A percentile compares a stretch with the other conserved stretches of the same genome.
These are phyloP conservation scores for Pollachius pollachius DNA, from an alignment of 2,113 vertebrate species.

Conservation along the genomic window DNA sequence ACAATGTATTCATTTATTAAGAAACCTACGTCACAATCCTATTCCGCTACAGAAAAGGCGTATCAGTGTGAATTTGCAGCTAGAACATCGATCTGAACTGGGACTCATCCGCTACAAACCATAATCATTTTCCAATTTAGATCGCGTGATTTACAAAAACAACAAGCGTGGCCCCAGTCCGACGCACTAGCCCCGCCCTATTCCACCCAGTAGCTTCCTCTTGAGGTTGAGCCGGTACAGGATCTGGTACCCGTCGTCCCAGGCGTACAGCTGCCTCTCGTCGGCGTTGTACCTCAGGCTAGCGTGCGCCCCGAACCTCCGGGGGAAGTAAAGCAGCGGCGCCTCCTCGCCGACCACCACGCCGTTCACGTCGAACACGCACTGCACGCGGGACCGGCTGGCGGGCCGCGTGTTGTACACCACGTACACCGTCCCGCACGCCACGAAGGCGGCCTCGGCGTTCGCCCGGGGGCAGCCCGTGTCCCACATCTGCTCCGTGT, in stretches of 20 bases:
- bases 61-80: no score
- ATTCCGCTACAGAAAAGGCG: no score
- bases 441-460: constrained; percentile 88
- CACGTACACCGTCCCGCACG: constrained; percentile 89
- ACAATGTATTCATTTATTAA: no score
- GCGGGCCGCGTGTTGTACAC: constrained; percentile 93
- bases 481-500: constrained; percentile 97
- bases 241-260: constrained; percentile 97
- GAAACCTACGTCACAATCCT: no score
- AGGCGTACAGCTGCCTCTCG: constrained; percentile 90
- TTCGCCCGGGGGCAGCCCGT: constrained; percentile 89
- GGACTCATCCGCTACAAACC: not conserved
- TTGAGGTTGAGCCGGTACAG: constrained; percentile 90
- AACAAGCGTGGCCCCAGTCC: not conserved
- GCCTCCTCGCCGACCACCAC: constrained; percentile 81
- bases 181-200: no score
- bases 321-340: constrained; percentile 90
- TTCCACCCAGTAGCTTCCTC: constrained; percentile 76
- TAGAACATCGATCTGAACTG: no score
- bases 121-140: not conserved
- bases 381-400: constrained; percentile 90
- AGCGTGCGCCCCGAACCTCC: constrained; percentile 86
- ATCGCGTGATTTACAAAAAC: not conserved
- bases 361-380: constrained; percentile 90
- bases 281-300: constrained; percentile 92